Percentiles rank a stretch among this genome's conserved stretches.
These are phyloP conservation scores for Pachyuromys duprasi DNA, from an alignment of 2,797 vertebrate genomes.

Conservation along the genomic window DNA sequence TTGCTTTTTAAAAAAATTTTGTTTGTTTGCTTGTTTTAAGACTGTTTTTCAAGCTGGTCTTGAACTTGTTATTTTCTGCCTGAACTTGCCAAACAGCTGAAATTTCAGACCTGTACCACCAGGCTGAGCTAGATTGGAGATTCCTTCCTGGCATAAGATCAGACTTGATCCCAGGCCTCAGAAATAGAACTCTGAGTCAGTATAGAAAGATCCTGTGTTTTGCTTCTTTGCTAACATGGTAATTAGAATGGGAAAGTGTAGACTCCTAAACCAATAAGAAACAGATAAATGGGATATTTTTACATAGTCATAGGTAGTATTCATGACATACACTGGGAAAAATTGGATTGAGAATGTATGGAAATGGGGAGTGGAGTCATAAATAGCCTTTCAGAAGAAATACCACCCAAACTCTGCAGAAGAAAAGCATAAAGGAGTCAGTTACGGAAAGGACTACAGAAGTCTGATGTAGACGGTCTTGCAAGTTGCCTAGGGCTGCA, in stretches of 20 bases:
- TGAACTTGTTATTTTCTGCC: neutral
- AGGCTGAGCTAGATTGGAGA: neutral
- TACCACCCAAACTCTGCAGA: neutral
- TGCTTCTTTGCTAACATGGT: neutral
- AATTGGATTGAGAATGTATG: neutral
- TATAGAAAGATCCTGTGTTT: neutral
- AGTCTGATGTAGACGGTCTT: neutral
- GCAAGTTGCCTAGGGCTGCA: neutral
- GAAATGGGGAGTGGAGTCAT: neutral
- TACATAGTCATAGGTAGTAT: neutral
- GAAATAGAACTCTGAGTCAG: neutral
- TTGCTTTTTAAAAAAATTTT: neutral
- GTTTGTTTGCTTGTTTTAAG: neutral
- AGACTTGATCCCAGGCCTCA: neutral
- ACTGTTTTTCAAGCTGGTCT: neutral
- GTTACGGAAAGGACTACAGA: neutral
- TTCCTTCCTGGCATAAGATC: neutral
- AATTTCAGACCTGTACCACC: neutral
- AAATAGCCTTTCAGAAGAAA: neutral
- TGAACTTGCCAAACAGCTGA: neutral
- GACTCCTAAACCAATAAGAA: constrained; percentile 8
- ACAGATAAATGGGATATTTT: neutral
- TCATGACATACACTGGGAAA: neutral
- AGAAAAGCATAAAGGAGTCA: neutral
- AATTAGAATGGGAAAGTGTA: neutral